These are phyloP conservation scores for Tricholaema leucomelas DNA, from an alignment of 2,113 vertebrate genomes.

Conservation along the genomic window DNA sequence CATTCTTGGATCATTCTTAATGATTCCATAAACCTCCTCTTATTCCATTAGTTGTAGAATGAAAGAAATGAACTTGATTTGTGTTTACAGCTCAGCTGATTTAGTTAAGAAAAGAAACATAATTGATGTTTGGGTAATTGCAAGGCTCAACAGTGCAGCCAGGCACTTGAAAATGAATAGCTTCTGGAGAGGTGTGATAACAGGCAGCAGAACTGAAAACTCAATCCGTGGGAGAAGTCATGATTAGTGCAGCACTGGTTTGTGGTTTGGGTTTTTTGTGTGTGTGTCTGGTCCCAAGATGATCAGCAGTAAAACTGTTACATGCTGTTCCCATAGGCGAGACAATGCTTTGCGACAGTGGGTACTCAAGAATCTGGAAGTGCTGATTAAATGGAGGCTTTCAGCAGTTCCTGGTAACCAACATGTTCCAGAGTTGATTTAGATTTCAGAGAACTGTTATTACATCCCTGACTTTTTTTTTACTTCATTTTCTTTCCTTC, in stretches of 20 bases:
- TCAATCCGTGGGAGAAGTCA: not conserved
- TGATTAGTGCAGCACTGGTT: not conserved
- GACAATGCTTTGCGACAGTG: not conserved
- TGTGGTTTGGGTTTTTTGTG: no score
- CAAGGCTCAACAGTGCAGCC: not conserved
- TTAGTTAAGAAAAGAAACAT: not conserved
- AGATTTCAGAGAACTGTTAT: slow-evolving; percentile 16
- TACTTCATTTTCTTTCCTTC: not conserved
- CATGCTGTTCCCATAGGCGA: not conserved
- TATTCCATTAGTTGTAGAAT: not conserved
- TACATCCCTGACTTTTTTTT: not conserved
- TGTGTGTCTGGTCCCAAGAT: not conserved
- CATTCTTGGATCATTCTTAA: not conserved
- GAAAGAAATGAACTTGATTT: not conserved
- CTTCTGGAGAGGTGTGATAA: not conserved
- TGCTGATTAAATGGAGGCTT: slow-evolving; percentile 9
- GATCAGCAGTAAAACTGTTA: not conserved
- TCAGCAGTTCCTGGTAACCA: slow-evolving; percentile 9
- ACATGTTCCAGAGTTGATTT: not conserved
- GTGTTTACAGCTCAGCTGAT: not conserved
- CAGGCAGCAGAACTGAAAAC: not conserved
- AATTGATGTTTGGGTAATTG: slow-evolving; percentile 8
- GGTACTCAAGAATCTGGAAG: not conserved
- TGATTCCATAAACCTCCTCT: not conserved
- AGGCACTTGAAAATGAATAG: slow-evolving; percentile 8